Evolutionary conservation across 1,140 invertebrate species (phyloP).

Genomic region (Glomeris maerens): DNA sequence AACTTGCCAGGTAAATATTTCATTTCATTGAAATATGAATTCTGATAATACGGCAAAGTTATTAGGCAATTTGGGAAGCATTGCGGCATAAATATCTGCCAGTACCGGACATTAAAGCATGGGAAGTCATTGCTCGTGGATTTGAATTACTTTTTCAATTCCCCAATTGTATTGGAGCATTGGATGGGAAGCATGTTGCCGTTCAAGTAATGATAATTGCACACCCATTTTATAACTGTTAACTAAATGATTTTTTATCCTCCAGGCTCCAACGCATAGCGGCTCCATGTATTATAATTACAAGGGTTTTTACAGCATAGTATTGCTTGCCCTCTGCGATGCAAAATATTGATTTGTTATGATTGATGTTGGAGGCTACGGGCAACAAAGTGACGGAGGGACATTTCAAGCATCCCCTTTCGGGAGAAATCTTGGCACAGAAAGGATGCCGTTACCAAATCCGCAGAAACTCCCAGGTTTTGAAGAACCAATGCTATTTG

Average conservation of each 20-base stretch:
- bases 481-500: no score
- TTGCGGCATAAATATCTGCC: no score
- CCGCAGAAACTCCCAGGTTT: constrained; percentile 5
- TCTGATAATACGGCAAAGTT: no score
- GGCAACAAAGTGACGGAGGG: constrained; percentile 11
- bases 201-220: no score
- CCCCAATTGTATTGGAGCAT: constrained; percentile 19
- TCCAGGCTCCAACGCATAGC: constrained; percentile 5
- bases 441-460: constrained; percentile 1
- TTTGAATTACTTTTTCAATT: constrained; percentile 18
- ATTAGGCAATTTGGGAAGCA: no score
- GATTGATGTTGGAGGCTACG: constrained; percentile 17
- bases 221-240: no score
- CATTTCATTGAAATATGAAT: no score
- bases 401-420: constrained; percentile 7
- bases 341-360: constrained; percentile 17
- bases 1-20: no score
- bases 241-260: no score
- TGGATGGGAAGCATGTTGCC: constrained; percentile 21
- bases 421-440: neutral
- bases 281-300: constrained; percentile 19
- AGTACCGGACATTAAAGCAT: no score
- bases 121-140: constrained; percentile 15
- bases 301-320: constrained; percentile 15
- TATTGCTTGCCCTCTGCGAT: constrained; percentile 16